Conservation (phyloP, 2,797 vertebrate species). For the Potorous gilbertii region DNA sequence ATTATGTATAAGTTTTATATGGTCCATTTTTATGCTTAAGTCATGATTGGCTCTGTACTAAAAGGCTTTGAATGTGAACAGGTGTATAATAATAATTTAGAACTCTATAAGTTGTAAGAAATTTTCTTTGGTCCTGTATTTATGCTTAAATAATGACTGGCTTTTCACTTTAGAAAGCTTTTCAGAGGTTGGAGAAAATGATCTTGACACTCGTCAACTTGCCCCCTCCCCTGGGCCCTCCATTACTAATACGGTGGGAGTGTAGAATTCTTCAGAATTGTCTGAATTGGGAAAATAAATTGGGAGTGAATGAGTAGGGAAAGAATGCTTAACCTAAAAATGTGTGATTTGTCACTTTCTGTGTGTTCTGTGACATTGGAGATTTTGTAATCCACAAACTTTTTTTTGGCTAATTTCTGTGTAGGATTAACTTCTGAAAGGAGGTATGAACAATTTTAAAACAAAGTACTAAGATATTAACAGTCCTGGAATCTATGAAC, state of each 20-base stretch:
- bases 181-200: not conserved
- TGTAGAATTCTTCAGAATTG: not conserved
- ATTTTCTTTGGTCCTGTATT: not conserved
- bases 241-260: not conserved
- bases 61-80: not conserved
- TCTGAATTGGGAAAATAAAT: not conserved
- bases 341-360: not conserved
- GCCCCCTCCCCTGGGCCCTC: not conserved
- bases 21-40: not conserved
- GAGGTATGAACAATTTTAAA: slow-evolving; percentile 8
- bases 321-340: not conserved
- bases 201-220: not conserved
- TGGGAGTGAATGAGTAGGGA: not conserved
- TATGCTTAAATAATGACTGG: not conserved
- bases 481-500: not conserved
- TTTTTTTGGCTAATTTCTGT: not conserved
- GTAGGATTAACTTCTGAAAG: slow-evolving; percentile 35
- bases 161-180: not conserved
- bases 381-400: not conserved
- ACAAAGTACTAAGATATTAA: not conserved
- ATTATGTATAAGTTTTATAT: not conserved
- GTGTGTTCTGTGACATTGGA: not conserved
- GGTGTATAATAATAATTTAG: not conserved
- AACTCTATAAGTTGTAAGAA: not conserved
- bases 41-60: not conserved